Base-by-base conservation (phyloP, 2,888 invertebrate genomes). In the Parascotia fuliginaria region DNA sequence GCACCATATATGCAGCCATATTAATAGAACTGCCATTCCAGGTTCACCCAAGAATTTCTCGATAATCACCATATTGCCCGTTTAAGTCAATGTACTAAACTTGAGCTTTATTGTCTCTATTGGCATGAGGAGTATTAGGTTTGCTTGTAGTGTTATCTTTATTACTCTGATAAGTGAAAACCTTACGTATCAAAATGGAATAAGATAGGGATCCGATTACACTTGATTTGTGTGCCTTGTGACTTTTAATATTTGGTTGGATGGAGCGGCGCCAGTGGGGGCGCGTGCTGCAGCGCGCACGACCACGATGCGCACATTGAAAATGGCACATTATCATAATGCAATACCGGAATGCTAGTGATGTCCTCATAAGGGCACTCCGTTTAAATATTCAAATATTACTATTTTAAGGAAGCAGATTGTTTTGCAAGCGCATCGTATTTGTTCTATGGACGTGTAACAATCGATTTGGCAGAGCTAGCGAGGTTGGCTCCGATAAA, bases 241-340 rank as follows among this genome's bases (percentile, higher is more conserved):
- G 55, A 11, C 72, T 64, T 72, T 73, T 67, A 28, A 36, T 36
- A 34, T 36, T 41, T 43, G 42, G n/a, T 19, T 48, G 42, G 6
- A 13, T 9, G 37, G 39, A 46, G 54, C 72, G 86, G 86, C 87
- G 88, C 87, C 85, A 81, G 75, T 55, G 75, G 74, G 66, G 77
- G 78, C 81, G 79, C 79, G 79, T 79, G 82, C 77, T 70, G 70
- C 60, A 71, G 73, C 73, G 67, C 57, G 75, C 81, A 81, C 79
- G 83, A 84, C 79, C 79, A 78, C 78, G 83, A 84, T 82, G 83
- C 79, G 81, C 83, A 77, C 77, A 81, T 80, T 85, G 81, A 78
- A 88, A 89, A 88, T 87, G 85, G 85, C 87, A 81, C 81, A 89
- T 89, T 89, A 90, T 84, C 86, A 89, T 89, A 88, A 89, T 87